Evolutionary conservation across 1,140 invertebrate species (phyloP), one percentile per base, ranked within the genome.

Genomic region (Condylostylus longicornis): DNA sequence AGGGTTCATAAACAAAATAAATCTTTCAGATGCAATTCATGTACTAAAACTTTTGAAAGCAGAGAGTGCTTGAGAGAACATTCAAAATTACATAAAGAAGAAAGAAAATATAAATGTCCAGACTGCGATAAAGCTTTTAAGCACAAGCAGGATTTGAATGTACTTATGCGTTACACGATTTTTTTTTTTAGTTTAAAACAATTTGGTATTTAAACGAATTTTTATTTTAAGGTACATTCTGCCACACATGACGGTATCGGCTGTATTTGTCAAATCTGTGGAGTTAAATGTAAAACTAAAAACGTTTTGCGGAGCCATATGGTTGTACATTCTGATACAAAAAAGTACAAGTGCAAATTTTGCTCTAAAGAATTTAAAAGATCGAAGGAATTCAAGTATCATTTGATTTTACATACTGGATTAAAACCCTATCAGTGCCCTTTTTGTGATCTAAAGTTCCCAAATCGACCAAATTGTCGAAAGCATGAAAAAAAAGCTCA

Each of bases 401-500:
- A 64, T 39, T 45, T 62, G 13, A 61, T 63, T 18, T 42, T 63
- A 15, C 64, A 66, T 35, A 64, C 62, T 0, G 65, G 65, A 0
- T 43, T 62, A 5, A 53, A 62, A 20, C 65, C 64, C 2, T 67
- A 67, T 41, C 50, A 53, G 7, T 67, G 65, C 36, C 62, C 62
- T 19, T 67, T 64, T 44, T 67, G 65, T 35, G 51, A 59, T 19
- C 55, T 62, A 17, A 64, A 63, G 2, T 67, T 67, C 45, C 61
- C 65, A 37, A 66, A 65, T 31, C 61, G 61, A 10, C 62, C 61
- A 7, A 67, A 66, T 37, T 67, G 64, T 42, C 58, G 65, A 18
- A 62, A 61, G 31, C 65, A 67, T 42, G 67, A 67, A 32, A 58
- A 62, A 36, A 55, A 62, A 18, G 46, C 60, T 22, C 65, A 67